These are phyloP conservation scores for Myotis yumanensis DNA, from an alignment of 2,113 vertebrate genomes.

Conservation along the genomic window DNA sequence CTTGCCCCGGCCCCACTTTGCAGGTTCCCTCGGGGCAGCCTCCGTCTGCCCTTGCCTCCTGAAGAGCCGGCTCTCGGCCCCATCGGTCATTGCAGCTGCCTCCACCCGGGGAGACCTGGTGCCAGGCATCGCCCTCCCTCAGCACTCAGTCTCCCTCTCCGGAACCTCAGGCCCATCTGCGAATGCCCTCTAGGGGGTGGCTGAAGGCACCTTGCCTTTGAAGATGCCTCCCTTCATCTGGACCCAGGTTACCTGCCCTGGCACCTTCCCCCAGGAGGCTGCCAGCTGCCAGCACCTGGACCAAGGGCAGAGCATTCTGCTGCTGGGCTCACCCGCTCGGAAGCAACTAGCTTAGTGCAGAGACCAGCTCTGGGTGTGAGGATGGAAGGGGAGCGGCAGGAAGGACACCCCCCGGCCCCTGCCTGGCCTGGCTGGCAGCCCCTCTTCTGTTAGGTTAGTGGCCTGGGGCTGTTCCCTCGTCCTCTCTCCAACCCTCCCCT, in stretches of 20 bases:
- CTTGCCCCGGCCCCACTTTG: background rate
- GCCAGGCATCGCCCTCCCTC: background rate
- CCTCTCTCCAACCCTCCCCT: background rate
- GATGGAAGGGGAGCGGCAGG: background rate
- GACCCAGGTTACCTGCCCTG: background rate
- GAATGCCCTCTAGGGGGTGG: slow-evolving; percentile 24
- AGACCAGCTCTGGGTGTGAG: background rate
- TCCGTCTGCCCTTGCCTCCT: background rate
- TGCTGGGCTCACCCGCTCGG: background rate
- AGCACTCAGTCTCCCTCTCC: background rate
- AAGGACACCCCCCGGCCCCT: background rate
- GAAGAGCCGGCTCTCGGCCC: background rate
- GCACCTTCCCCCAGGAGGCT: background rate
- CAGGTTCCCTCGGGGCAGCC: slow-evolving; percentile 10
- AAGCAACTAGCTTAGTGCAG: background rate
- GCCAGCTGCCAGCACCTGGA: background rate
- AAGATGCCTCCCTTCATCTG: background rate
- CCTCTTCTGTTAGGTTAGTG: background rate
- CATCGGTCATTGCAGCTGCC: background rate
- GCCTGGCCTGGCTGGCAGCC: background rate
- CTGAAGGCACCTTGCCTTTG: background rate
- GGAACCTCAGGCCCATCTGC: background rate
- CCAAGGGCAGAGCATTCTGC: background rate
- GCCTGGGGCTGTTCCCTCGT: background rate
- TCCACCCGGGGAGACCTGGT: background rate